A percentile compares a stretch with the other conserved stretches of the same genome.
phyloP scores from a whole-genome alignment of 2,888 invertebrate genomes.

The Chironomus tentans region DNA sequence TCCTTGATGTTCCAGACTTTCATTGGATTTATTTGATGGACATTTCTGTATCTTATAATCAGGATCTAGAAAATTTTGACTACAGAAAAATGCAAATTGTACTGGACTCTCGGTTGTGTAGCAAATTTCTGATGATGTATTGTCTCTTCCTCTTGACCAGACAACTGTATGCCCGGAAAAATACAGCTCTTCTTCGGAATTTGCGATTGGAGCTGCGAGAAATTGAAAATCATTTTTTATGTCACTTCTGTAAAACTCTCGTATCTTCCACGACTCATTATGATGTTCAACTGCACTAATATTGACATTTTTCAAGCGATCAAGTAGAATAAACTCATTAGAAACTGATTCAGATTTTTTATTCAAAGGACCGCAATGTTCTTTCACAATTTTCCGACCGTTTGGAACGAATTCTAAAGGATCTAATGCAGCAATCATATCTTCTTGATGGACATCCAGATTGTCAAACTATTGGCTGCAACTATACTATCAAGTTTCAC shows the following conservation, averaged over 20 bases:
- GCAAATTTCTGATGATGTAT: slow-evolving; percentile 42
- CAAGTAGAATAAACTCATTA: slow-evolving; percentile 57
- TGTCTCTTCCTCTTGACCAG: slow-evolving; percentile 55
- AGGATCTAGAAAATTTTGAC: slow-evolving; percentile 48
- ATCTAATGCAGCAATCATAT: slow-evolving; percentile 85
- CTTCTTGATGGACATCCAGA: slow-evolving; percentile 79
- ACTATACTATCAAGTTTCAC: not conserved
- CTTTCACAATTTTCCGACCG: slow-evolving; percentile 69
- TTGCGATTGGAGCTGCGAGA: slow-evolving; percentile 38
- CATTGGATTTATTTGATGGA: slow-evolving; percentile 7
- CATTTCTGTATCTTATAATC: slow-evolving; percentile 46
- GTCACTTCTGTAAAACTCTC: slow-evolving; percentile 48
- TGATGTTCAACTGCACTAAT: slow-evolving; percentile 50
- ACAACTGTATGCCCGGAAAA: slow-evolving; percentile 75
- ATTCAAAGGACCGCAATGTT: slow-evolving; percentile 63
- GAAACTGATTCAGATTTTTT: slow-evolving; percentile 42
- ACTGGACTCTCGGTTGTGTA: slow-evolving; percentile 78
- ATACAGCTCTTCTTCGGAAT: slow-evolving; percentile 80
- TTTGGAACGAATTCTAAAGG: slow-evolving; percentile 86
- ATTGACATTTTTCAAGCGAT: slow-evolving; percentile 67
- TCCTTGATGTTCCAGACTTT: slow-evolving; percentile 41
- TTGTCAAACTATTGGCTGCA: slow-evolving; percentile 47
- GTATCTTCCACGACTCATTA: slow-evolving; percentile 50
- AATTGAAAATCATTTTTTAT: slow-evolving; percentile 31
- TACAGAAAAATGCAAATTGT: slow-evolving; percentile 70